Evolutionary conservation across 1,140 invertebrate genomes (phyloP), one percentile per base, ranked within the genome.

Genomic region (Calliopsis andreniformis): DNA sequence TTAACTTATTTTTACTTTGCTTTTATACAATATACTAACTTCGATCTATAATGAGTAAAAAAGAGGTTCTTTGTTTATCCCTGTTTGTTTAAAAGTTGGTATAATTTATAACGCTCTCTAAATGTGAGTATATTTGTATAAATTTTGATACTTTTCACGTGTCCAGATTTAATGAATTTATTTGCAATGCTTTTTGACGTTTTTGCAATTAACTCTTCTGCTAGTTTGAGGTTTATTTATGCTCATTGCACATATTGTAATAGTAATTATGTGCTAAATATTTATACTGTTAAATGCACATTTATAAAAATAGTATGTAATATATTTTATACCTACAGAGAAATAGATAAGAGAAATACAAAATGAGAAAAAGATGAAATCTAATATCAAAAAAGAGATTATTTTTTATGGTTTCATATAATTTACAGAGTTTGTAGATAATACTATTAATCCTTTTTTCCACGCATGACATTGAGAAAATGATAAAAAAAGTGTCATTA

Each of bases 391-490:
- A 49, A 43, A 10, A 56, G 25, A 49, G 42, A 12, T 32, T 35
- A 73, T 73, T 69, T 70, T 25, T 58, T 39, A 14, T 42, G 51
- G 20, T 45, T 56, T 28, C 39, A 59, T 58, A 63, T 42, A 8
- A 8, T 49, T 49, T 7, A 2, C 7, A n/a, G 28, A 32, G 18
- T 16, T 16, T 16, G 28, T 35, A 51, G 16, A 39, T 18, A 53
- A 20, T 16, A 14, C n/a, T 10, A 10, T 53, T 18, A 14, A 8
- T 63, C 23, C 43, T 12, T 20, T 66, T 43, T 8, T 39, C 14
- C 14, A 18, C 63, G 30, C 7, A 14, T 51, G 12, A 63, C 25
- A 23, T 47, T 25, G 6, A 3, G 23, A 63, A 28, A 6, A 28
- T 12, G 16, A 5, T 32, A 23, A 35, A 45, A n/a, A 16, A 18